Conservation (phyloP, 2,113 vertebrate species). For the Speoplatyrhinus poulsoni region DNA sequence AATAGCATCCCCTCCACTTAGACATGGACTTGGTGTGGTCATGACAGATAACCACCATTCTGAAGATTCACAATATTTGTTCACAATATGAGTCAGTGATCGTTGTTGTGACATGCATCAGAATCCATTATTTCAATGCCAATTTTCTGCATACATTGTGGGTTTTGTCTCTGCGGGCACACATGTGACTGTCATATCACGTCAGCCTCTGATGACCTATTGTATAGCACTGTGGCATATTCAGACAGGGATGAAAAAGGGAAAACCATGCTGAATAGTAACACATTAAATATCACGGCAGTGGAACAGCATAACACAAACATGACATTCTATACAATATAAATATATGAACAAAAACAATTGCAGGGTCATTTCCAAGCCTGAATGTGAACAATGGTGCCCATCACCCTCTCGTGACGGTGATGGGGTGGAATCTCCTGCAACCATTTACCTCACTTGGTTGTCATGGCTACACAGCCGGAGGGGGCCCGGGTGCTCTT, state of each 20-base stretch:
- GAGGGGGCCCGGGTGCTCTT: constrained; percentile 64
- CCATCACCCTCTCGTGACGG: constrained; percentile 27
- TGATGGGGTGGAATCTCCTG: constrained; percentile 73
- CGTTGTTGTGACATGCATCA: constrained; percentile 9
- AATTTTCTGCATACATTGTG: too few relatives aligned
- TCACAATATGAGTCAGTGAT: background rate
- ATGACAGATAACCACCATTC: background rate
- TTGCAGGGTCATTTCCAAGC: constrained; percentile 9
- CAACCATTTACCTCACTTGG: constrained; percentile 77
- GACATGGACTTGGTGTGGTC: constrained; percentile 15
- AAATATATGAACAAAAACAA: constrained; percentile 1
- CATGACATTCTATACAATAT: background rate
- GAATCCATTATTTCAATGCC: background rate
- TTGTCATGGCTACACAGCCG: constrained; percentile 79
- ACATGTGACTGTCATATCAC: too few relatives aligned
- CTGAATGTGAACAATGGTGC: constrained; percentile 5
- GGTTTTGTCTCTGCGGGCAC: too few relatives aligned
- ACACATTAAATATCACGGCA: too few relatives aligned
- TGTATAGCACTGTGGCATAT: too few relatives aligned
- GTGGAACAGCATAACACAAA: too few relatives aligned
- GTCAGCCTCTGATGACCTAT: too few relatives aligned
- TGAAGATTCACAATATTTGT: constrained; percentile 9
- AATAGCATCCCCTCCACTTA: constrained; percentile 30
- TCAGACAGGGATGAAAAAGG: too few relatives aligned
- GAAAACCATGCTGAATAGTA: too few relatives aligned